phyloP scores from a whole-genome alignment of 2,113 vertebrate species.

The Trinectes maculatus region DNA sequence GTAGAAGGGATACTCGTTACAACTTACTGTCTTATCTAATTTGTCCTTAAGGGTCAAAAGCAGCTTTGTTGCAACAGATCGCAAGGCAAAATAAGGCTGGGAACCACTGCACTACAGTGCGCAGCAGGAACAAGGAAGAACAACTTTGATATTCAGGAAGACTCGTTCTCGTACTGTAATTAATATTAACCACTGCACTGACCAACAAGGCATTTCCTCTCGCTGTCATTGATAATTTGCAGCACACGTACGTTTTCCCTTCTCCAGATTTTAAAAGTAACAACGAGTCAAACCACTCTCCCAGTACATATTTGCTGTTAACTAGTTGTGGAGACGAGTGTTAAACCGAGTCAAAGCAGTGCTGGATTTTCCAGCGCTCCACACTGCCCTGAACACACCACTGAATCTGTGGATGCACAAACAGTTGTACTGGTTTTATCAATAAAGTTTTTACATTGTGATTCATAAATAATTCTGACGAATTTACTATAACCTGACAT shows the following conservation, averaged over 20 bases:
- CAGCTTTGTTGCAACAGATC: neutral
- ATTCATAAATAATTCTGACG: neutral
- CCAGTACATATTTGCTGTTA: too few species aligned
- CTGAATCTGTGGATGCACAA: neutral
- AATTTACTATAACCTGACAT: too few species aligned
- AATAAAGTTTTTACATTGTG: neutral
- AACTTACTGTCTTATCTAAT: neutral
- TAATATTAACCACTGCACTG: neutral
- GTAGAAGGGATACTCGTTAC: too few species aligned
- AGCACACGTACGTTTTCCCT: too few species aligned
- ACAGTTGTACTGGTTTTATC: too few species aligned
- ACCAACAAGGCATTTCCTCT: neutral
- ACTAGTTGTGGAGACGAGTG: too few species aligned
- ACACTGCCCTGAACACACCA: conserved; percentile 19
- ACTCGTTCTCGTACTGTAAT: neutral
- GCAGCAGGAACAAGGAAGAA: neutral
- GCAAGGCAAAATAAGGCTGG: neutral
- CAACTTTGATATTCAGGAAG: neutral
- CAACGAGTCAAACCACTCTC: too few species aligned
- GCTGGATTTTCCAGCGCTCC: conserved; percentile 18
- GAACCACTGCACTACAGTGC: neutral
- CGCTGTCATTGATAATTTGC: neutral
- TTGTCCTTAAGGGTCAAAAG: neutral
- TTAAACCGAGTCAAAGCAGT: too few species aligned
- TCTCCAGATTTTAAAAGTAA: too few species aligned